Evolutionary conservation across 2,888 invertebrate genomes (phyloP).

Genomic region (Epinotia demarniana): DNA sequence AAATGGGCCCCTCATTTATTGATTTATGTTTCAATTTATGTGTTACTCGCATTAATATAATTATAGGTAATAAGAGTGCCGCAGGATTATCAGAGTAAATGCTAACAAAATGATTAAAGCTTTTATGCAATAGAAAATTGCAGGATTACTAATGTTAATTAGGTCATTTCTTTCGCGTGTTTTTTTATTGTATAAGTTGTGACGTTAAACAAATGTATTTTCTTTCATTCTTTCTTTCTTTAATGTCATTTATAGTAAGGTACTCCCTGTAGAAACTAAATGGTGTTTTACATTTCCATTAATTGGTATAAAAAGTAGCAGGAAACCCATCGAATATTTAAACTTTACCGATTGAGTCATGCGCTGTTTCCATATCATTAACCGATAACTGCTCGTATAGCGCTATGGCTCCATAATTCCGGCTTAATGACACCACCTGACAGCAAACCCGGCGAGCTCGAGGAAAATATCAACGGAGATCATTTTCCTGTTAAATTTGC

Average conservation of each 20-base stretch:
- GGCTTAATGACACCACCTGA: constrained; percentile 59
- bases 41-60: neutral
- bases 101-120: too few relatives aligned
- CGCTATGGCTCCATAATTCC: constrained; percentile 62
- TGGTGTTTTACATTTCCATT: neutral
- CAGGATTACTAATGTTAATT: too few relatives aligned
- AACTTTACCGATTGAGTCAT: constrained; percentile 59
- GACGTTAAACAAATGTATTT: too few relatives aligned
- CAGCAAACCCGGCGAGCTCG: constrained; percentile 47
- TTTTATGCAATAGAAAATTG: too few relatives aligned
- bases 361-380: constrained; percentile 50
- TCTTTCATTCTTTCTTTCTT: too few relatives aligned
- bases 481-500: constrained; percentile 3
- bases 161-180: too few relatives aligned
- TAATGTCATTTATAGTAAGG: too few relatives aligned
- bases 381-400: constrained; percentile 51
- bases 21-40: too few relatives aligned
- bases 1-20: too few relatives aligned
- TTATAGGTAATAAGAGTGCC: neutral
- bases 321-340: constrained; percentile 45
- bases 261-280: neutral
- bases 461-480: constrained; percentile 9
- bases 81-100: too few relatives aligned
- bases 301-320: neutral
- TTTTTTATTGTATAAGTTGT: too few relatives aligned